These are phyloP conservation scores for Pteropus alecto DNA, from an alignment of 2,113 vertebrate species.

Conservation along the genomic window DNA sequence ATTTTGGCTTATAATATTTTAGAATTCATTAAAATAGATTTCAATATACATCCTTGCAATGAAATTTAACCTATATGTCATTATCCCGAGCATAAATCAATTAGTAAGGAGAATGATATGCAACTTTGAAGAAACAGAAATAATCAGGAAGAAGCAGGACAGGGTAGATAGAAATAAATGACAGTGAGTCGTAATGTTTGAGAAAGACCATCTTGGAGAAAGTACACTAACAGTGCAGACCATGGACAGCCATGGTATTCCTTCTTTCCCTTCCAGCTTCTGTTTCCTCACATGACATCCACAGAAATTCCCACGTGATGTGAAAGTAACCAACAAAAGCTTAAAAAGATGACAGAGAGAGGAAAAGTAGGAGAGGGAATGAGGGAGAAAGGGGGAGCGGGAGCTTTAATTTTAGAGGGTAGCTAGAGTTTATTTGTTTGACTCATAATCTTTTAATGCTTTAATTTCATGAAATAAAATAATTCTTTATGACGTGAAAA, in stretches of 20 bases:
- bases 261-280: background rate
- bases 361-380: background rate
- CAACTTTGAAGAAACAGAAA: background rate
- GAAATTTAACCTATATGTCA: background rate
- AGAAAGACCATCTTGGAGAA: background rate
- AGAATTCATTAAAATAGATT: background rate
- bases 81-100: background rate
- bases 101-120: background rate
- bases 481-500: background rate
- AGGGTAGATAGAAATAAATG: background rate
- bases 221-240: accelerated
- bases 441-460: background rate
- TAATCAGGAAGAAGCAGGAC: background rate
- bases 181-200: background rate
- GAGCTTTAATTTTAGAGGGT: background rate
- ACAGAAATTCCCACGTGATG: background rate
- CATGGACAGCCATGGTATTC: accelerated
- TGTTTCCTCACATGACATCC: accelerated
- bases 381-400: no score
- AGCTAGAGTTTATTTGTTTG: background rate
- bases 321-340: background rate
- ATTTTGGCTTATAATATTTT: background rate
- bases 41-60: background rate
- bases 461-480: slow-evolving; percentile 7
- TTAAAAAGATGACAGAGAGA: background rate